Evolutionary conservation across 2,888 invertebrate species (phyloP).

Genomic region (Diabrotica balteata): DNA sequence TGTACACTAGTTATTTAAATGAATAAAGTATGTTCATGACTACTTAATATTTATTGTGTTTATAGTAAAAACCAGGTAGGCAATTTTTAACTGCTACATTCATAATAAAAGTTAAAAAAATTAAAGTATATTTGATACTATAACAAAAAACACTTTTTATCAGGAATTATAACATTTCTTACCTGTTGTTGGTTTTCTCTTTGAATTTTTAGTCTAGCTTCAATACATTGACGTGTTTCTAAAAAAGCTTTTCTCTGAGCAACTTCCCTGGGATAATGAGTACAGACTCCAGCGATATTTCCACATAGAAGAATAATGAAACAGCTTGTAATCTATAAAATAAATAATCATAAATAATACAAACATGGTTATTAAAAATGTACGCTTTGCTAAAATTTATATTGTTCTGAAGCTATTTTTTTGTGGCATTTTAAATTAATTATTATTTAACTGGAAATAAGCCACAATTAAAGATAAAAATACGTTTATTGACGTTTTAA

Average conservation of each 20-base stretch:
- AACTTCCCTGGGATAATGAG: constrained; percentile 89
- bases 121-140: background rate
- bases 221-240: constrained; percentile 93
- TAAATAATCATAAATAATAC: background rate
- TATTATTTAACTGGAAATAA: no score
- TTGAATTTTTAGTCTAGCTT: constrained; percentile 87
- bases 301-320: constrained; percentile 75
- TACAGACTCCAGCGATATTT: constrained; percentile 87
- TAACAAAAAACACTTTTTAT: background rate
- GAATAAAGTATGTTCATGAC: no score
- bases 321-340: constrained; percentile 71
- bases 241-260: constrained; percentile 91
- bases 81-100: no score
- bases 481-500: no score
- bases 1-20: no score
- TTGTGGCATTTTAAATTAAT: no score
- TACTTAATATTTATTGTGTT: no score
- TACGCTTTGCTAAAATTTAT: no score
- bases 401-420: no score
- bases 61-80: no score
- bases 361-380: no score
- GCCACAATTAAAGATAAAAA: no score
- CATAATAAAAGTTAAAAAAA: constrained; percentile 3
- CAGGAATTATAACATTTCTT: constrained; percentile 33
- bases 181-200: constrained; percentile 97